Base-by-base conservation (phyloP, 1,140 invertebrate species). In the Oncopeltus fasciatus region DNA sequence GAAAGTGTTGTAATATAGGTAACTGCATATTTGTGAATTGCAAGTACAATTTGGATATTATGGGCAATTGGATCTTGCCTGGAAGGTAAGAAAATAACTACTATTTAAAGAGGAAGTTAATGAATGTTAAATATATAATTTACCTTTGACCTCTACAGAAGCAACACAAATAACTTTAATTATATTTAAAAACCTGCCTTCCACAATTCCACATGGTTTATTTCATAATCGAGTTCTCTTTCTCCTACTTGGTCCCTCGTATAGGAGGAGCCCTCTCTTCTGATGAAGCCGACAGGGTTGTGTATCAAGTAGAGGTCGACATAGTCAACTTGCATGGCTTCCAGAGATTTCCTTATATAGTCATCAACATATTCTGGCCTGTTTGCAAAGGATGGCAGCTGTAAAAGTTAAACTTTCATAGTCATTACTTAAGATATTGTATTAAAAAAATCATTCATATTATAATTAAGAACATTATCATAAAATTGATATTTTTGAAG, bases 281-380 rank as follows among this genome's bases (percentile, higher is more conserved):
- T 63, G 0, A 64, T 47, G 3, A 69, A 53, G 70, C 70, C 77
- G 66, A 60, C 58, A 0, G 86, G 85, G 0, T 72, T 70, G 65
- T 88, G 84, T 28, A 87, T 73, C 1, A 87, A 72, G 70, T 86
- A 87, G 14, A 88, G 67, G 69, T 88, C 86, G 1, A 88, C 64
- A 68, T 87, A 87, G 33, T 80, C 77, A 29, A 86, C 65, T 57
- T 80, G 75, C 16, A 87, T 72, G 56, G 76, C 73, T 58, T 74
- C 68, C 18, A 85, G 66, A 0, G 83, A 85, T 44, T 73, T 73
- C 56, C 79, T 76, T 21, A 87, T 75, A 68, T 74, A 82, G 47
- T 79, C 77, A 68, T 80, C 77, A 1, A 86, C 77, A 33, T 74
- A 68, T 47, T 77, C 76, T 16, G 79, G 74, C 33, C 75, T 71